phyloP scores from a whole-genome alignment of 2,113 vertebrate genomes.

The Corythornis cristatus region DNA sequence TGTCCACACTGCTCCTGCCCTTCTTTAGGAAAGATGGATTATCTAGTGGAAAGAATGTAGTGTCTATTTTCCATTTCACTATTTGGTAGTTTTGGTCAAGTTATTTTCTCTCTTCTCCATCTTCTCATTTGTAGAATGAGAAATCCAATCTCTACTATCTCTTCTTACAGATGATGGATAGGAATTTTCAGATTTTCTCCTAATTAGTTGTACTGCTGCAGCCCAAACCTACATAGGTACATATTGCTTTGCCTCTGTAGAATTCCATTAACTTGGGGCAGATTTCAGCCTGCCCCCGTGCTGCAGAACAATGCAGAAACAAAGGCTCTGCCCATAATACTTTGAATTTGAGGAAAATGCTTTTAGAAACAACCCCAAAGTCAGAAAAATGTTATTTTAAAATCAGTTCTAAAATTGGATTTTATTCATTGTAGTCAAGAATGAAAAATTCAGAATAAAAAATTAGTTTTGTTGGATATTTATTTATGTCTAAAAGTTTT shows the following conservation, averaged over 20 bases:
- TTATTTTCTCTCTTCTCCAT: background rate
- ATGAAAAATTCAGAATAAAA: background rate
- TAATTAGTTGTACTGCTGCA: background rate
- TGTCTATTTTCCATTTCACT: background rate
- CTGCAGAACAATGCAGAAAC: background rate
- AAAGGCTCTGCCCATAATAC: background rate
- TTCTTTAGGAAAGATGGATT: background rate
- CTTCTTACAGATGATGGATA: background rate
- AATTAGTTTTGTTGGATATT: background rate
- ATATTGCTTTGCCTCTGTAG: background rate
- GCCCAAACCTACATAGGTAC: background rate
- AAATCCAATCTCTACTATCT: background rate
- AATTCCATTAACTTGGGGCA: conserved; percentile 2
- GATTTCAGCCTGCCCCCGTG: background rate
- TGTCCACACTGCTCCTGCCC: background rate
- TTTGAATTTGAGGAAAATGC: background rate
- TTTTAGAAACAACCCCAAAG: background rate
- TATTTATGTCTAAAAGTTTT: background rate
- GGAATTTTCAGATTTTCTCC: background rate
- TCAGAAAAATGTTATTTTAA: background rate
- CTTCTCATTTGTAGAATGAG: background rate
- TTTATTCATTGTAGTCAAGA: background rate
- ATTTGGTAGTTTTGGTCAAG: background rate
- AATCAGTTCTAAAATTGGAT: background rate
- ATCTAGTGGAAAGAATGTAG: background rate